Base-by-base conservation (phyloP, 2,797 vertebrate genomes). In the Dallia pectoralis region DNA sequence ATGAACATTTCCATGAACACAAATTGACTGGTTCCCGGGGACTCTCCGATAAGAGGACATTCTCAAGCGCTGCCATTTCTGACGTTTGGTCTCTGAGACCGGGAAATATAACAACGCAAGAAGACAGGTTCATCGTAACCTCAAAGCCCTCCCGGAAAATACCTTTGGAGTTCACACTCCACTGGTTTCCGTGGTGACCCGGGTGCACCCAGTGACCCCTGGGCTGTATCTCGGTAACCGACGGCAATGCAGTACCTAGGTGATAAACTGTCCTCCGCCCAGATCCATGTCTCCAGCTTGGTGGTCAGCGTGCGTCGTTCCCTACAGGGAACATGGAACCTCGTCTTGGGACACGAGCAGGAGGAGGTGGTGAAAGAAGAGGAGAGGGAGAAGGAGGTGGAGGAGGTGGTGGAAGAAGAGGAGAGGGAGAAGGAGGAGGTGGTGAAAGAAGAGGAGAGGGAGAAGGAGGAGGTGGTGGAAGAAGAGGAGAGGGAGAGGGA, bases 281-380 rank as follows among this genome's bases (percentile, higher is more conserved):
- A 96, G 86, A 92, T 89, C 71, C 96, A 96, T 84, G 89, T 97
- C 90, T 89, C 90, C 5, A 94, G 95, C 74, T 97, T 94, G 96
- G 89, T 95, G 91, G 95, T 94, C 63, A 93, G 91, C 0, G 84
- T 96, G 81, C 90, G 94, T 3, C 91, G 93, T 78, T 98, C 96
- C 75, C 80, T 96, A 70, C 96, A 96, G 86, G 96, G 94, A 61
- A 94, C 95, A 44, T 91, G 96, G 78, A 94, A 91, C 76, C 65
- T 96, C 36, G 91, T 97, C 44, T 89, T 85, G 90, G 86, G 84
- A 16, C 77, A 0, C 2, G 32, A 63, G 1, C 81, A 77, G 0
- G 84, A 90, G 29, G 75, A 59, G 40, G 67, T 81, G 49, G 51
- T 81, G 48, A 82, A 80, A n/a, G 82, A 80, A 4, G 74, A 83